Base-by-base conservation (phyloP, 2,888 invertebrate species). In the Itoplectis maculator region DNA sequence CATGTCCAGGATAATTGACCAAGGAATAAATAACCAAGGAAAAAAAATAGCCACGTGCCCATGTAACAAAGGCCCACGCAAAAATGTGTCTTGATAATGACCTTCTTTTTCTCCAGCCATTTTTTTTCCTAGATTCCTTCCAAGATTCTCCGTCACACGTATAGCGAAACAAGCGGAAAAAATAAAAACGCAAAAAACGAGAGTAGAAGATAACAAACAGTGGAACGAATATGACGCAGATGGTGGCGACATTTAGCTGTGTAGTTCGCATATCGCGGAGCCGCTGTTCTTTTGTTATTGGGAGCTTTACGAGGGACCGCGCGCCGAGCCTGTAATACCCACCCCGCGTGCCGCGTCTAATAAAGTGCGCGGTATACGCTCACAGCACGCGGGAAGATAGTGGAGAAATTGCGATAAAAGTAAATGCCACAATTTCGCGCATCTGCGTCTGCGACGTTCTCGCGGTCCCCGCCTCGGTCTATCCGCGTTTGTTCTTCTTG, bases 321-420 rank as follows among this genome's bases (percentile, higher is more conserved):
- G 5, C 54, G 6, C 35, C n/a, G 23, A 23, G 7, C 18, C 13
- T 18, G n/a, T 37, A 9, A 40, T 76, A 51, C 13, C 35, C 5
- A 29, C 29, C 29, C n/a, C n/a, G n/a, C n/a, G n/a, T n/a, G n/a
- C n/a, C n/a, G n/a, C n/a, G 35, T 37, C 13, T 56, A 23, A 68
- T 68, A 54, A 5, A 29, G 5, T 9, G n/a, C n/a, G n/a, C n/a
- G 15, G n/a, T 42, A 65, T 47, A 61, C 45, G 35, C 11, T 7
- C n/a, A 23, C 3, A 2, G 8, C 20, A 35, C 5, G 15, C 45
- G 20, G n/a, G 18, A 66, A 37, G 13, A 59, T 0, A 45, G 49
- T 23, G 15, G 35, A 76, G 45, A 35, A 37, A 49, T 49, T 35
- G 68, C 20, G n/a, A 49, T 35, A 75, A 68, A 45, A 76, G 45